These are phyloP conservation scores for Hylomyscus alleni DNA, from an alignment of 2,797 vertebrate genomes.

Conservation along the genomic window DNA sequence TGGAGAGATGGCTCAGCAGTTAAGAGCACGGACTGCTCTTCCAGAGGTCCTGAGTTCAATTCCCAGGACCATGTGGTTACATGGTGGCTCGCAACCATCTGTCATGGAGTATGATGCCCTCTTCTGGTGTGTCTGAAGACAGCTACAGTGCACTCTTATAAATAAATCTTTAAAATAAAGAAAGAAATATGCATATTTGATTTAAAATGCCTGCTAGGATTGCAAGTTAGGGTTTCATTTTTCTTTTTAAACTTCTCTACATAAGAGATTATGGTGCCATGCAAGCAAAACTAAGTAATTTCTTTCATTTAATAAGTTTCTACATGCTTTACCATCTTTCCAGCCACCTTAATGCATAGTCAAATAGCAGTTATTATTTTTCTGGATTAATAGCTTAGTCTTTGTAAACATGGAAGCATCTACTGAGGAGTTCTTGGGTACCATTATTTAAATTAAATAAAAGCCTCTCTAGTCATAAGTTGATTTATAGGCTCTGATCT, in stretches of 20 bases:
- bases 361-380: neutral
- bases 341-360: neutral
- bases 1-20: no score
- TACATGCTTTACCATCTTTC: neutral
- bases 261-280: neutral
- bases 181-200: neutral
- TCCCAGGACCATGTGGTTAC: no score
- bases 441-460: conserved; percentile 39
- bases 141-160: no score
- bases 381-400: neutral
- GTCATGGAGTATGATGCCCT: no score
- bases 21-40: no score
- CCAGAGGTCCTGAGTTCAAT: no score
- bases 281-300: neutral
- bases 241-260: neutral
- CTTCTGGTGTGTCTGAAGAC: no score
- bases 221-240: neutral
- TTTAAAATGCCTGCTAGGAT: neutral
- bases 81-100: no score
- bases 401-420: neutral
- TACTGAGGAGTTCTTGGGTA: neutral
- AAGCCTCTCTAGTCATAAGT: neutral
- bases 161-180: no score
- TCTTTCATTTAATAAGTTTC: neutral
- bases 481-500: neutral